Percentiles rank a stretch among this genome's conserved stretches.
These are phyloP conservation scores for Myathropa florea DNA, from an alignment of 2,888 invertebrate species.

Conservation along the genomic window DNA sequence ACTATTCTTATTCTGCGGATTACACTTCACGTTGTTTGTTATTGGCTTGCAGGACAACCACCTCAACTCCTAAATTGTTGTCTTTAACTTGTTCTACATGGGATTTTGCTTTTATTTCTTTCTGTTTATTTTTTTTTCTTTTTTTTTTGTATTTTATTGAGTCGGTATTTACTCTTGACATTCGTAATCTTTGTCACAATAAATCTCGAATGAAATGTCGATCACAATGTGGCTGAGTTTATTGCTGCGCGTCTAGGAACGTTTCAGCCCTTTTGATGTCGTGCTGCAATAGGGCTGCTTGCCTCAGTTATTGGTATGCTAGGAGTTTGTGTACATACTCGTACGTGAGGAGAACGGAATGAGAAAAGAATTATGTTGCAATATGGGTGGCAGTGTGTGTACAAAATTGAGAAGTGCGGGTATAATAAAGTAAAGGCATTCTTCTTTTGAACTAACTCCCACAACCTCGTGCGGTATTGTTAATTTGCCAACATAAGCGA, in stretches of 20 bases:
- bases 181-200: slow-evolving; percentile 70
- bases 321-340: background rate
- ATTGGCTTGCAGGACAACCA: slow-evolving; percentile 36
- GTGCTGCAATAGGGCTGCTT: slow-evolving; percentile 49
- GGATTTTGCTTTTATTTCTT: slow-evolving; percentile 12
- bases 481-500: slow-evolving; percentile 53
- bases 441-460: background rate
- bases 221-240: slow-evolving; percentile 63
- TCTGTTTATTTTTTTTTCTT: slow-evolving; percentile 1
- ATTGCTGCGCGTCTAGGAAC: slow-evolving; percentile 47
- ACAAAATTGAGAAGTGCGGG: background rate
- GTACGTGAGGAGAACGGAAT: background rate
- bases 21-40: slow-evolving; percentile 51
- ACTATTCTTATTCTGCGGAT: slow-evolving; percentile 58
- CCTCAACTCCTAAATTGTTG: slow-evolving; percentile 61
- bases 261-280: slow-evolving; percentile 67
- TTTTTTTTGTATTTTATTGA: slow-evolving; percentile 22
- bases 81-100: slow-evolving; percentile 64
- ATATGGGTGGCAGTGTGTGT: slow-evolving; percentile 23
- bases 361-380: slow-evolving; percentile 23
- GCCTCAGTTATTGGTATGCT: slow-evolving; percentile 21
- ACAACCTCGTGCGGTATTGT: background rate
- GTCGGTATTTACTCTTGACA: slow-evolving; percentile 61
- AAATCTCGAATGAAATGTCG: slow-evolving; percentile 67
- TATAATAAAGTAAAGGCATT: slow-evolving; percentile 46